These are phyloP conservation scores for Aphelenchoides bicaudatus DNA, from an alignment of 2,888 invertebrate species.

Conservation along the genomic window DNA sequence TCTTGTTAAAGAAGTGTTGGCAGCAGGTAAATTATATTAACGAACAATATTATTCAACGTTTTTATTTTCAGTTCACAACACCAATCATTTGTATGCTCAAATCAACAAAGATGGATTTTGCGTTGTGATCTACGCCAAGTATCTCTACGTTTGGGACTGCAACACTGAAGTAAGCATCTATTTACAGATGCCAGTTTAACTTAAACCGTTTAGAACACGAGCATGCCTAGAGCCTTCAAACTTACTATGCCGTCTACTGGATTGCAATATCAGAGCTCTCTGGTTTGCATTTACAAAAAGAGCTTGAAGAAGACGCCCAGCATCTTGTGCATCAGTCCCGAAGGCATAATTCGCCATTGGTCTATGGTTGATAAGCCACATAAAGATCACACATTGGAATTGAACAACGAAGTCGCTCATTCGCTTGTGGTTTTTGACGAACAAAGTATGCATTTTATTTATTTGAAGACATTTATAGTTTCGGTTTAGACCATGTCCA, in stretches of 20 bases:
- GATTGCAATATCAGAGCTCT: constrained; percentile 32
- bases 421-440: constrained; percentile 31
- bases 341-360: constrained; percentile 39
- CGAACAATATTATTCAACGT: not conserved
- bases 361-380: constrained; percentile 34
- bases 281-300: constrained; percentile 32
- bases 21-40: constrained; percentile 19
- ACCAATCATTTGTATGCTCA: constrained; percentile 21
- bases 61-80: constrained; percentile 27
- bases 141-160: constrained; percentile 33
- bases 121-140: constrained; percentile 31
- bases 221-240: constrained; percentile 25
- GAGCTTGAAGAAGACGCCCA: constrained; percentile 21
- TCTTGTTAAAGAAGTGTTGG: constrained; percentile 32
- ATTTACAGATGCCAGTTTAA: constrained; percentile 7
- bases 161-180: constrained; percentile 17
- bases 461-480: not conserved
- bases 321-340: constrained; percentile 32
- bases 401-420: constrained; percentile 38
- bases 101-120: constrained; percentile 29
- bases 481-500: constrained; percentile 34
- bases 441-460: constrained; percentile 22
- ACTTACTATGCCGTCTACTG: constrained; percentile 35
- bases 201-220: constrained; percentile 22
- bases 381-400: constrained; percentile 24